Conservation (phyloP, 2,888 invertebrate genomes). For the Muscina levida region DNA sequence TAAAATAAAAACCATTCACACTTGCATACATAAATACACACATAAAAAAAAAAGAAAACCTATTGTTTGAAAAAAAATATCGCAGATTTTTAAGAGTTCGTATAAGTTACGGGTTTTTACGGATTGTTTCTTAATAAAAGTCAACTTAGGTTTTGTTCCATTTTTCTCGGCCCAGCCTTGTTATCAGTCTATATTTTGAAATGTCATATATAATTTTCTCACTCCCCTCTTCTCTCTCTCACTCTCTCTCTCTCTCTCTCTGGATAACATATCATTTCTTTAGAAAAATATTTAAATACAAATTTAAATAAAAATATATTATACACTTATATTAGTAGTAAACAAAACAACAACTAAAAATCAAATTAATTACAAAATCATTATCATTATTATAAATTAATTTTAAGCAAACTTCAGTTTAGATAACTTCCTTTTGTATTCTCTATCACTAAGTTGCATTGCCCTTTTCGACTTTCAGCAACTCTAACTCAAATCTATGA, state of each 20-base stretch:
- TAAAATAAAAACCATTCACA: conserved; percentile 33
- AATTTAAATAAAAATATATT: conserved; percentile 59
- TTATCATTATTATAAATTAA: conserved; percentile 30
- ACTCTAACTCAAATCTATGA: neutral
- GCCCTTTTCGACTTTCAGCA: neutral
- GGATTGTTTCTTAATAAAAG: neutral
- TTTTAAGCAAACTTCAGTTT: conserved; percentile 30
- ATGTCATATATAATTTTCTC: neutral
- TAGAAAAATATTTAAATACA: conserved; percentile 65
- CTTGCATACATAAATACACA: conserved; percentile 35
- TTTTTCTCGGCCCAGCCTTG: too few relatives aligned
- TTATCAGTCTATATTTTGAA: conserved; percentile 5
- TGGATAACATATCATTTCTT: conserved; percentile 64
- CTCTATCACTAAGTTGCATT: neutral
- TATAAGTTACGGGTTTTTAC: neutral
- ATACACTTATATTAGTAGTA: conserved; percentile 55
- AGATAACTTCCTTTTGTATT: neutral
- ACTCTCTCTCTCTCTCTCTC: conserved; percentile 36
- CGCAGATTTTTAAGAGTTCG: neutral
- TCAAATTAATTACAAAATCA: neutral
- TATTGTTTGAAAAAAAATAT: conserved; percentile 33
- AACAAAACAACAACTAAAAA: neutral
- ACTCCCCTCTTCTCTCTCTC: conserved; percentile 11
- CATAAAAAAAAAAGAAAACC: conserved; percentile 34
- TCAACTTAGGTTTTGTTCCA: conserved; percentile 40